A percentile compares a stretch with the other conserved stretches of the same genome.
phyloP scores from a whole-genome alignment of 2,888 invertebrate species.

The Stenodera caucasica region DNA sequence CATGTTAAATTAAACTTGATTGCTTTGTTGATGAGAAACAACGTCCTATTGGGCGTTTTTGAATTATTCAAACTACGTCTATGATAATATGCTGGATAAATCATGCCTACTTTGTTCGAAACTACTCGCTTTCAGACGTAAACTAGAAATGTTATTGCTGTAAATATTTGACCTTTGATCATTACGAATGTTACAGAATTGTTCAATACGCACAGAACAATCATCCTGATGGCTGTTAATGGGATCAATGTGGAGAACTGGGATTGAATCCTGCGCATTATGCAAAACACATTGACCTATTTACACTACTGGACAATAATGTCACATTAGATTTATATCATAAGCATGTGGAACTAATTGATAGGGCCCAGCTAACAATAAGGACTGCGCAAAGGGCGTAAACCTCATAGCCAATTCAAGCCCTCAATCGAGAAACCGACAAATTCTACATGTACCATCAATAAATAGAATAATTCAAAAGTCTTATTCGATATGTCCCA shows the following conservation, averaged over 20 bases:
- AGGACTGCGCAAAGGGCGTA: too few species aligned
- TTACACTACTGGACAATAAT: conserved; percentile 40
- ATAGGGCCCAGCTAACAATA: neutral
- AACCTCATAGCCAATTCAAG: too few species aligned
- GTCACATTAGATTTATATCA: conserved; percentile 22
- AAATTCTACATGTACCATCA: too few species aligned
- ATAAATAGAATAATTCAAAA: too few species aligned
- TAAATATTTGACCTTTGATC: conserved; percentile 6
- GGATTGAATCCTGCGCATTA: conserved; percentile 51
- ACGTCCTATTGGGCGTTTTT: neutral
- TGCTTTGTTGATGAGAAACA: neutral
- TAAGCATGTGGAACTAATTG: conserved; percentile 1
- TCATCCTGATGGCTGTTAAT: conserved; percentile 47
- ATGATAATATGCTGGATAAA: too few species aligned
- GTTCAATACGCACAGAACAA: conserved; percentile 44
- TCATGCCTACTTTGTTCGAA: too few species aligned
- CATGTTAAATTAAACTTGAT: neutral
- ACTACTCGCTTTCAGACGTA: too few species aligned
- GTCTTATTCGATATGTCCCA: neutral
- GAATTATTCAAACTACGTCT: neutral
- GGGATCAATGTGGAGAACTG: conserved; percentile 49
- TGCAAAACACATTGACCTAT: conserved; percentile 48
- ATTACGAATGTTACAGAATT: conserved; percentile 6
- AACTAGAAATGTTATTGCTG: neutral
- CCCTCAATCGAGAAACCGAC: too few species aligned